Evolutionary conservation across 2,888 invertebrate genomes (phyloP).

Genomic region (Fragum whitleyi): DNA sequence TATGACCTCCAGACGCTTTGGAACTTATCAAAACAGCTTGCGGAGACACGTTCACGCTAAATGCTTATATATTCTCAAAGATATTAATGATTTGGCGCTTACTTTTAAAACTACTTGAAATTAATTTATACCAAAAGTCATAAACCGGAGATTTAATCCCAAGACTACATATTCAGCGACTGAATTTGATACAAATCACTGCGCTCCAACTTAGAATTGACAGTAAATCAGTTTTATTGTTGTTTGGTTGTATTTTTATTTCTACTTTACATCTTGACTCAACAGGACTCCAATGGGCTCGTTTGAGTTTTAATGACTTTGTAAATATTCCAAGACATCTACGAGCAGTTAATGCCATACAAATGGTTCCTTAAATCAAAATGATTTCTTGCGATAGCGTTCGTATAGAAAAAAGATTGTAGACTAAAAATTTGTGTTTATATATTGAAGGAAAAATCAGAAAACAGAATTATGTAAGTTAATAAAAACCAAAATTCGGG

Average conservation of each 20-base stretch:
- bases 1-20: neutral
- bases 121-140: constrained; percentile 23
- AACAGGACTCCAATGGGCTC: constrained; percentile 38
- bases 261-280: constrained; percentile 57
- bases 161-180: constrained; percentile 2
- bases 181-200: constrained; percentile 46
- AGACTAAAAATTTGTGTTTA: too few relatives aligned
- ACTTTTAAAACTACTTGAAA: constrained; percentile 17
- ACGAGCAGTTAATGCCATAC: constrained; percentile 24
- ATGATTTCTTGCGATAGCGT: neutral
- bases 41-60: neutral
- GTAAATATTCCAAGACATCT: constrained; percentile 42
- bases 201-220: constrained; percentile 12
- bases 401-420: neutral
- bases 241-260: constrained; percentile 58
- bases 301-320: constrained; percentile 41
- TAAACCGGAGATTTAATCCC: constrained; percentile 21
- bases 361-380: constrained; percentile 39
- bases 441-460: too few relatives aligned
- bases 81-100: constrained; percentile 1
- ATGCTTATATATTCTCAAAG: constrained; percentile 1
- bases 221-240: constrained; percentile 68
- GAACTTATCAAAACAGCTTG: neutral
- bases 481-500: too few relatives aligned
- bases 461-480: too few relatives aligned